Evolutionary conservation across 2,888 invertebrate species (phyloP).

Genomic region (Cosmia pyralina): DNA sequence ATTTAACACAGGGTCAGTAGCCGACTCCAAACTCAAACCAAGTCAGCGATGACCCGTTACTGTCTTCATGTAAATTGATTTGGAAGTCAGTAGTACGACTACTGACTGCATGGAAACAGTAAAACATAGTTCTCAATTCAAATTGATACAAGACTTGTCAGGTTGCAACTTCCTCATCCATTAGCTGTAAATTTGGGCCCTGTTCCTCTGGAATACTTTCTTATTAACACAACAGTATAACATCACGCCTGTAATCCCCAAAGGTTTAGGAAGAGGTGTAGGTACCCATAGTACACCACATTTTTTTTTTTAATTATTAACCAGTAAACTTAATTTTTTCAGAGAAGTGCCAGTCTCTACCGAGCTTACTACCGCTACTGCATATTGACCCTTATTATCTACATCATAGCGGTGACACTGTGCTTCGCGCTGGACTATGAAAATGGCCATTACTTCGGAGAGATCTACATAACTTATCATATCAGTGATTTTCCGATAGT

Average conservation of each 20-base stretch:
- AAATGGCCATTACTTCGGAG: neutral
- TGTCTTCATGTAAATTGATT: too few relatives aligned
- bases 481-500: accelerated
- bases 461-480: constrained; percentile 25
- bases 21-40: too few relatives aligned
- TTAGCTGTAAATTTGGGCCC: neutral
- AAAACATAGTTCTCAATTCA: too few relatives aligned
- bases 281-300: neutral
- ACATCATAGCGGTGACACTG: neutral
- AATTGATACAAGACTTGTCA: neutral
- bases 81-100: too few relatives aligned
- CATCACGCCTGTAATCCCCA: neutral
- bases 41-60: too few relatives aligned
- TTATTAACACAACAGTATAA: neutral
- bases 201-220: neutral
- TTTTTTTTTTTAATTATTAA: neutral
- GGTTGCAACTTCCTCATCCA: neutral
- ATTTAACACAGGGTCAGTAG: too few relatives aligned
- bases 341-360: constrained; percentile 31
- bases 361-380: constrained; percentile 23
- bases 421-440: neutral
- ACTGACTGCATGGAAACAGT: too few relatives aligned
- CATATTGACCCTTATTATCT: constrained; percentile 19
- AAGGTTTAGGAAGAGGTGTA: too few relatives aligned
- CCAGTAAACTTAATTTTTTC: neutral